These are phyloP conservation scores for Polydrusus tereticollis DNA, from an alignment of 2,888 invertebrate species.

Conservation along the genomic window DNA sequence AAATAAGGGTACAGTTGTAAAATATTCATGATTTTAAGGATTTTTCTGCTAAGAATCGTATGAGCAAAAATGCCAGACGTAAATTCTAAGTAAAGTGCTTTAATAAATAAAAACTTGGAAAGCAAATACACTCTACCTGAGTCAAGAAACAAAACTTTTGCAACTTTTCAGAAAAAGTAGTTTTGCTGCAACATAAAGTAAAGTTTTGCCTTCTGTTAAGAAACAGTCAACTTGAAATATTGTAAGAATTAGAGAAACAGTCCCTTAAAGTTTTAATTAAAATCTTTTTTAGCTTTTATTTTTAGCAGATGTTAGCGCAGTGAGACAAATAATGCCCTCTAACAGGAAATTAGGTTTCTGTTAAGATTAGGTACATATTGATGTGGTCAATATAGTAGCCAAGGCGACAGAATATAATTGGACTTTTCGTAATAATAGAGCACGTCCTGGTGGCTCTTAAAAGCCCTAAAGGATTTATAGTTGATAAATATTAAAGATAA, in stretches of 20 bases:
- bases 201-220: neutral
- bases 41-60: neutral
- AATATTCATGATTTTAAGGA: neutral
- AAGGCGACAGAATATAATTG: no score
- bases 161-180: neutral
- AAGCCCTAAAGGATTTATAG: neutral
- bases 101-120: conserved; percentile 1
- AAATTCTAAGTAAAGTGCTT: neutral
- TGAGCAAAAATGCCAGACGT: neutral
- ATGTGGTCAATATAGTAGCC: no score
- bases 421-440: no score
- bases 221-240: neutral
- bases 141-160: neutral
- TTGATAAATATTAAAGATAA: neutral
- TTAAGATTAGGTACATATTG: no score
- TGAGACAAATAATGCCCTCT: no score
- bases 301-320: no score
- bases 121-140: neutral
- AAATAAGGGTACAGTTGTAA: neutral
- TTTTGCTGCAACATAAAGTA: neutral
- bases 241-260: no score
- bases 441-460: no score
- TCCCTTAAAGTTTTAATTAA: neutral
- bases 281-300: neutral
- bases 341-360: no score